phyloP scores from a whole-genome alignment of 2,797 vertebrate genomes.

The Typhlichthys subterraneus region DNA sequence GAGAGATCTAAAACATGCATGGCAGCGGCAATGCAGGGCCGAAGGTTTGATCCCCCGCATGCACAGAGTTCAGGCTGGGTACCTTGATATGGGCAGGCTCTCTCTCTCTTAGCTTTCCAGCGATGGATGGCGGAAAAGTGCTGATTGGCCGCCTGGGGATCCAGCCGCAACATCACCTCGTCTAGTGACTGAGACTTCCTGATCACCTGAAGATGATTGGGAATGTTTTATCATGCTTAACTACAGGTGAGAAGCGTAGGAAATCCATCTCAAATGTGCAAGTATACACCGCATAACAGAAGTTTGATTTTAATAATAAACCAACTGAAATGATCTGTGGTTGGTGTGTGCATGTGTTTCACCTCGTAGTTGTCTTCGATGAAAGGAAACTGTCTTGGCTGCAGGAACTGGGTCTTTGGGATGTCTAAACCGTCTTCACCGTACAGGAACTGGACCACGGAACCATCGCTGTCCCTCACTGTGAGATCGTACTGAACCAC shows the following conservation, averaged over 20 bases:
- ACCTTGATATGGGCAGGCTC: conserved; percentile 69
- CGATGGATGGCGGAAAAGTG: conserved; percentile 84
- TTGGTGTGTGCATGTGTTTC: neutral
- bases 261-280: too few species aligned
- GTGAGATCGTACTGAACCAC: conserved; percentile 97
- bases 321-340: neutral
- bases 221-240: too few species aligned
- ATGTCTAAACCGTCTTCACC: conserved; percentile 96
- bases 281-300: too few species aligned
- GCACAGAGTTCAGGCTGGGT: neutral
- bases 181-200: conserved; percentile 84
- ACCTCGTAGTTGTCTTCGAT: conserved; percentile 94
- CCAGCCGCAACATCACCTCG: conserved; percentile 82
- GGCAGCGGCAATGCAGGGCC: too few species aligned
- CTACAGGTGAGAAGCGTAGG: too few species aligned
- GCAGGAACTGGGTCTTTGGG: conserved; percentile 93
- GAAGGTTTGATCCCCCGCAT: too few species aligned
- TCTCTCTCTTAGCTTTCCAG: conserved; percentile 82
- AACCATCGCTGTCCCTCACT: conserved; percentile 94
- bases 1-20: too few species aligned
- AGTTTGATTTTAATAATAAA: too few species aligned
- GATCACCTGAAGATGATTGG: conserved; percentile 81
- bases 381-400: conserved; percentile 89
- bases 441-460: conserved; percentile 95
- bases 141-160: conserved; percentile 73